A percentile compares a stretch with the other conserved stretches of the same genome.
These are phyloP conservation scores for Anthopleura xanthogrammica DNA, from an alignment of 92 coral and sea anemone species.

Conservation along the genomic window DNA sequence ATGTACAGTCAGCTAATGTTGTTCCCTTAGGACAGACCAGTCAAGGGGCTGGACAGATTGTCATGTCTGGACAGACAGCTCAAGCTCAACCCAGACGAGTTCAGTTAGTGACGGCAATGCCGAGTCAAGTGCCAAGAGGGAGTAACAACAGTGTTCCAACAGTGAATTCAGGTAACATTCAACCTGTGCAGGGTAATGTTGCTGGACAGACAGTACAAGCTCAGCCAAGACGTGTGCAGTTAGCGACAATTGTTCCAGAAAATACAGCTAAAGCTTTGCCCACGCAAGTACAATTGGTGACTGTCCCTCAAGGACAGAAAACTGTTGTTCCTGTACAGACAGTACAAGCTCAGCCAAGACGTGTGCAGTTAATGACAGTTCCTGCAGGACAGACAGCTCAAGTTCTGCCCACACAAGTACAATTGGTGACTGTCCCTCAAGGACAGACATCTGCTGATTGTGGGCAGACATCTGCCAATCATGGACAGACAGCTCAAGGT, in stretches of 20 bases:
- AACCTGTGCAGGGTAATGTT: not conserved
- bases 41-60: not conserved
- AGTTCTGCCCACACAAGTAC: not conserved
- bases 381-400: not conserved
- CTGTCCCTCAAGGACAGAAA: not conserved
- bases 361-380: not conserved
- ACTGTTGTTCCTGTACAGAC: not conserved
- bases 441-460: not conserved
- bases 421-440: not conserved
- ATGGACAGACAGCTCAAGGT: not conserved
- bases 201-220: slow-evolving; percentile 6
- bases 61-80: slow-evolving; percentile 1
- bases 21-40: not conserved
- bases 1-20: not conserved
- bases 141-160: not conserved
- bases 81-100: not conserved
- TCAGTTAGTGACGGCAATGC: not conserved
- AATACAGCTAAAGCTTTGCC: not conserved
- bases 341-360: slow-evolving; percentile 6
- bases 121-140: not conserved
- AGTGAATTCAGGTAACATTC: not conserved
- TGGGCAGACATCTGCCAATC: no score
- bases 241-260: not conserved
- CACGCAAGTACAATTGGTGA: not conserved
- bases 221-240: not conserved